Base-by-base conservation (phyloP, 2,113 vertebrate species). In the Colaptes auratus region DNA sequence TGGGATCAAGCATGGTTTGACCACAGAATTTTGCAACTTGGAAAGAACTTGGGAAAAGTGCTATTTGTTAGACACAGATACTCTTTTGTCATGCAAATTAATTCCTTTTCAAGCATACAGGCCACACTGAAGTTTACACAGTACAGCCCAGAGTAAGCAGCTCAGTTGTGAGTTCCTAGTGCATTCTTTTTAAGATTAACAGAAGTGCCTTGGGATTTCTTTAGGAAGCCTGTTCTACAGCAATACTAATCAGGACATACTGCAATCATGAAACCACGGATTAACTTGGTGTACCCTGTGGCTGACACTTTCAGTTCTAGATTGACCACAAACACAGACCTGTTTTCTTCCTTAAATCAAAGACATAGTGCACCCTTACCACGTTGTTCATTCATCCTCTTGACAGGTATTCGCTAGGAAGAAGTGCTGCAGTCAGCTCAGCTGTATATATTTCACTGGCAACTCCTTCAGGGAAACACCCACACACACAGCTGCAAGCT, bases 151-250 rank as follows among this genome's bases (percentile, higher is more conserved):
- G 30, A 80, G 55, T 46, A 61, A 82, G 76, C 58, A 87, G 35
- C 39, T 90, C 42, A 55, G 44, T 46, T 21, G 69, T 11, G 10
- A 46, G 17, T 77, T 90, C 56, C 85, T 70, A 76, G 71, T 48
- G 19, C 81, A 96, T 91, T 95, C n/a, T 70, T 85, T 96, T 92
- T 65, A 87, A 80, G 50, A 85, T 60, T 60, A 97, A 93, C 66
- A 95, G 76, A 71, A 88, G 30, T n/a, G 64, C 25, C 48, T 58
- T 92, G 64, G 60, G 69, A 93, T 81, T 96, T 88, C 58, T 75
- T 96, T 60, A 71, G 90, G 69, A 64, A 94, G 53, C 61, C 75
- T 92, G 36, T 88, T 88, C 83, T 81, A 76, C n/a, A 80, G 75
- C 76, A 88, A n/a, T 73, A 89, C 84, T 70, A 89, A 86, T 72